These are phyloP conservation scores for Maconellicoccus hirsutus DNA, from an alignment of 1,140 invertebrate species.

Conservation along the genomic window DNA sequence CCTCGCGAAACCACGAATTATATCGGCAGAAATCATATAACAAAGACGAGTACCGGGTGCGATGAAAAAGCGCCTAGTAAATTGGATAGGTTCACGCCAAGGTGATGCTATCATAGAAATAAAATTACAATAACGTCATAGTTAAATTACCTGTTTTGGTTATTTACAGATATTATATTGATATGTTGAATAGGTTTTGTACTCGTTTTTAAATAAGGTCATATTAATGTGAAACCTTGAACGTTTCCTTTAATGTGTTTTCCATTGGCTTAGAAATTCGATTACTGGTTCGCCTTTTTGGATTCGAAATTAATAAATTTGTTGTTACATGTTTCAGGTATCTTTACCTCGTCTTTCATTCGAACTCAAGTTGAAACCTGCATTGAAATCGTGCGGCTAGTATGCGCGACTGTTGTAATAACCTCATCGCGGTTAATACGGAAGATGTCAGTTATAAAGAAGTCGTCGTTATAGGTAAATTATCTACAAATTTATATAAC, in stretches of 20 bases:
- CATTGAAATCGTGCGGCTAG: not conserved
- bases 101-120: not conserved
- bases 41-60: too few species aligned
- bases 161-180: not conserved
- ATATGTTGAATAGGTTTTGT: not conserved
- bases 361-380: not conserved
- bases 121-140: not conserved
- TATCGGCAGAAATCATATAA: too few species aligned
- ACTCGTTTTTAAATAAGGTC: not conserved
- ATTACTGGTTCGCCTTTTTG: too few species aligned
- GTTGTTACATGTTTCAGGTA: not conserved
- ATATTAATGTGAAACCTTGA: not conserved
- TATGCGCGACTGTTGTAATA: not conserved
- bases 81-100: not conserved
- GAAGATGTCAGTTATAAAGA: not conserved
- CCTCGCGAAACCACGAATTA: too few species aligned
- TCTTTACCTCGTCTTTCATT: not conserved
- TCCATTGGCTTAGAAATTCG: too few species aligned
- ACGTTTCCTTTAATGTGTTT: not conserved
- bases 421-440: not conserved
- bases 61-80: too few species aligned
- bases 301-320: not conserved
- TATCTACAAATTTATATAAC: too few species aligned
- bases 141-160: constrained; percentile 9
- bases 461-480: not conserved